Evolutionary conservation across 2,797 vertebrate species (phyloP).

Genomic region (Kryptolebias ocellatus): DNA sequence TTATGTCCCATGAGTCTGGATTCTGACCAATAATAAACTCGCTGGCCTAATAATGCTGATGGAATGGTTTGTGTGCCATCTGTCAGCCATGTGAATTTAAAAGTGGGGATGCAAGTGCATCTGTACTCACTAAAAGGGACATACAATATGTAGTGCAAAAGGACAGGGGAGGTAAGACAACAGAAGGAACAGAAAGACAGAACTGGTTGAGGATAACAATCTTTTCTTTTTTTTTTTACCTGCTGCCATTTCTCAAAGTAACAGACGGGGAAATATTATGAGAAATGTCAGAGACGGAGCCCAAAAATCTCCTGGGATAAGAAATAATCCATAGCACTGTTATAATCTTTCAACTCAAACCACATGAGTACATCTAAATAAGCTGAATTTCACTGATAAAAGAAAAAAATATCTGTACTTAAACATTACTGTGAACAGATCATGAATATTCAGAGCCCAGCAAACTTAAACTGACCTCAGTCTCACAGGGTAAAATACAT

Average conservation of each 20-base stretch:
- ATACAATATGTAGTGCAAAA: conserved; percentile 14
- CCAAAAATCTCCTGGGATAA: conserved; percentile 35
- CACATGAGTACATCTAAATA: not conserved
- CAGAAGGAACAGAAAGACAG: conserved; percentile 5
- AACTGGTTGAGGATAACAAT: conserved; percentile 41
- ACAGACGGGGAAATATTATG: conserved; percentile 27
- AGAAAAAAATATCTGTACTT: conserved; percentile 7
- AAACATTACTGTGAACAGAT: conserved; percentile 34
- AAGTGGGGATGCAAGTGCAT: conserved; percentile 29
- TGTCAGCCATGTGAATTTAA: conserved; percentile 37
- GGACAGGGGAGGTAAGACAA: conserved; percentile 14
- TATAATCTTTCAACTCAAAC: conserved; percentile 52
- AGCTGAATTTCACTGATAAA: conserved; percentile 12
- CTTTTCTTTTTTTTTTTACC: conserved; percentile 19
- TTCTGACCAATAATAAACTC: conserved; percentile 51
- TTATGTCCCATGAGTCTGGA: conserved; percentile 39
- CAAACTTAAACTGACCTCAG: conserved; percentile 42
- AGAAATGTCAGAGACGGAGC: conserved; percentile 31
- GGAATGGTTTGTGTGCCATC: conserved; percentile 49
- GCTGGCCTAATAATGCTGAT: conserved; percentile 45
- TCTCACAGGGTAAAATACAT: conserved; percentile 38
- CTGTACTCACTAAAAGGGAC: conserved; percentile 27
- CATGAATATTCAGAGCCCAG: conserved; percentile 57
- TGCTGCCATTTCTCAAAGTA: conserved; percentile 34
- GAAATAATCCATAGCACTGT: conserved; percentile 44